Evolutionary conservation across 2,113 vertebrate genomes (phyloP).

Genomic region (Limanda limanda): DNA sequence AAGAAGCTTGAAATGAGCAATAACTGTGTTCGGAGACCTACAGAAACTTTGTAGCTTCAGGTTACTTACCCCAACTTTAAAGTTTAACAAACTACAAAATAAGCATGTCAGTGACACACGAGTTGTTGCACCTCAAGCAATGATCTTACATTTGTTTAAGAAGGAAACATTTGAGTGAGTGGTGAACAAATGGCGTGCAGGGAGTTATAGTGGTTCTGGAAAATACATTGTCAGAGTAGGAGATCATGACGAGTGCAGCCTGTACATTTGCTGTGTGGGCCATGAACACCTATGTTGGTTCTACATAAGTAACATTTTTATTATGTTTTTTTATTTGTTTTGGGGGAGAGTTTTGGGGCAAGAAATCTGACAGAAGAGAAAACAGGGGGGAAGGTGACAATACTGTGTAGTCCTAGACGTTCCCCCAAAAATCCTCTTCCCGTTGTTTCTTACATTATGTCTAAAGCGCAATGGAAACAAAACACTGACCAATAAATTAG

Average conservation of each 20-base stretch:
- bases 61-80: neutral
- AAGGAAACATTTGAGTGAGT: neutral
- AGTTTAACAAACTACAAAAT: neutral
- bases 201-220: neutral
- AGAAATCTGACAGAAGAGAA: neutral
- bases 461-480: slow-evolving; percentile 67
- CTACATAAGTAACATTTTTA: neutral
- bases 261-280: neutral
- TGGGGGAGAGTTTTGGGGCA: neutral
- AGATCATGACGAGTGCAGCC: neutral
- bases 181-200: slow-evolving; percentile 15
- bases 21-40: neutral
- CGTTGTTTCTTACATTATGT: slow-evolving; percentile 18
- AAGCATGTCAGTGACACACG: neutral
- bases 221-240: neutral
- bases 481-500: slow-evolving; percentile 62
- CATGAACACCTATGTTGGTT: neutral
- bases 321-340: neutral
- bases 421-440: slow-evolving; percentile 2
- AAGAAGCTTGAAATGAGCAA: slow-evolving; percentile 3
- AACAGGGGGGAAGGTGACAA: neutral
- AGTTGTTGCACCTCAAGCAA: neutral
- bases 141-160: neutral
- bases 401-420: neutral
- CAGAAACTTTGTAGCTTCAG: neutral